Percentiles rank a stretch among this genome's conserved stretches.
These are phyloP conservation scores for Erebia aethiops DNA, from an alignment of 2,888 invertebrate species.

Conservation along the genomic window DNA sequence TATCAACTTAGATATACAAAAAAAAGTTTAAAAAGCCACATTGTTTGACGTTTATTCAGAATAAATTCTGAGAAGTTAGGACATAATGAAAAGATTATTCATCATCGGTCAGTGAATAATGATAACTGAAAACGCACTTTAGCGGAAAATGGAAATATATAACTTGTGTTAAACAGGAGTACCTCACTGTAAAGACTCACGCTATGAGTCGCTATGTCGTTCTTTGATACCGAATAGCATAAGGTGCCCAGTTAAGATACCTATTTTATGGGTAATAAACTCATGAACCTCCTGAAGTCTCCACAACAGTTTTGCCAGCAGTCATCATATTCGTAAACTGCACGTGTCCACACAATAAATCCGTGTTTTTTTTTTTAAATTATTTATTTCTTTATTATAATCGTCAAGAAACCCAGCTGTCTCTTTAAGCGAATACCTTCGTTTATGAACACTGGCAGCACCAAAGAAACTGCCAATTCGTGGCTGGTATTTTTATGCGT, in stretches of 20 bases:
- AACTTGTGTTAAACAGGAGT: neutral
- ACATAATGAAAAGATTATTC: slow-evolving; percentile 1
- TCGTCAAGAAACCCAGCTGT: too few species aligned
- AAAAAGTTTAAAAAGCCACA: neutral
- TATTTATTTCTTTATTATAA: too few species aligned
- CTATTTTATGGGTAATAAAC: too few species aligned
- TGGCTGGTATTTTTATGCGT: neutral
- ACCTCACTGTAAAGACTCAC: neutral
- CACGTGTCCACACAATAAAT: too few species aligned
- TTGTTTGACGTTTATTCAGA: neutral
- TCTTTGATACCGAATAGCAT: too few species aligned
- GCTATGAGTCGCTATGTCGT: too few species aligned
- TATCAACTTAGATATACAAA: too few species aligned
- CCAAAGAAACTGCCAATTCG: neutral
- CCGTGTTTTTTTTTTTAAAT: too few species aligned
- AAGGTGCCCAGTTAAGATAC: too few species aligned
- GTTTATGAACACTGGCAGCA: neutral
- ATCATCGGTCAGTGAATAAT: neutral
- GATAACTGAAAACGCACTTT: neutral
- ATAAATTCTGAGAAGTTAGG: neutral
- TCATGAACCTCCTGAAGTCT: too few species aligned
- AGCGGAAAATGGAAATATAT: neutral
- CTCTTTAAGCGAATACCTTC: neutral
- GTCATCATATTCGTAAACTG: too few species aligned
- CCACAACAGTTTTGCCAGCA: too few species aligned